phyloP scores from a whole-genome alignment of 2,113 vertebrate genomes.

The Muscicapa adusta region DNA sequence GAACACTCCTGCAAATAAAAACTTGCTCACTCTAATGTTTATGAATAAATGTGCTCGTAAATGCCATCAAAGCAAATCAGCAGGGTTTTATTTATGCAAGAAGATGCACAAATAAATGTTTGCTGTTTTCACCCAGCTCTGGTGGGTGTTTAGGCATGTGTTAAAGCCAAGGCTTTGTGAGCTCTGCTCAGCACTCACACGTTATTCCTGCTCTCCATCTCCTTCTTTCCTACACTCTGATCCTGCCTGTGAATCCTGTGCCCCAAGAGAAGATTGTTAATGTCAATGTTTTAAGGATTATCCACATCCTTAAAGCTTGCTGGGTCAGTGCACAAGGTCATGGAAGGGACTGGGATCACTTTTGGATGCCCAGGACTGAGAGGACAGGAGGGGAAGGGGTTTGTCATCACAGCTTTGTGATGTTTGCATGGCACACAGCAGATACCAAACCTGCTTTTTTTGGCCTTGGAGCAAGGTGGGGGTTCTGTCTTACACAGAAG shows the following conservation, averaged over 20 bases:
- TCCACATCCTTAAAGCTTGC: not conserved
- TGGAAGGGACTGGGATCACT: not conserved
- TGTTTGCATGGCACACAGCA: not conserved
- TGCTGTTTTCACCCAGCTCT: slow-evolving; percentile 38
- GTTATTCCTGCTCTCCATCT: not conserved
- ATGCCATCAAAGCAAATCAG: slow-evolving; percentile 64
- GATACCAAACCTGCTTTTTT: not conserved
- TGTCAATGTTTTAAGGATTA: not conserved
- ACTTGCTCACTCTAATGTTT: slow-evolving; percentile 63
- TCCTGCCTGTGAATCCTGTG: not conserved
- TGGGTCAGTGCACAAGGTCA: not conserved
- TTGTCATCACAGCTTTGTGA: not conserved
- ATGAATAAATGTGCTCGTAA: slow-evolving; percentile 56
- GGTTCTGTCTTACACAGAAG: not conserved
- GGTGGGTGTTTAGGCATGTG: not conserved
- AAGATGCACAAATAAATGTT: slow-evolving; percentile 56
- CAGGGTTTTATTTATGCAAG: slow-evolving; percentile 60
- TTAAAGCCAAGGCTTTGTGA: not conserved
- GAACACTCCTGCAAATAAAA: slow-evolving; percentile 59
- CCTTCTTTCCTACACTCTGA: not conserved
- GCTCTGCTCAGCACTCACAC: not conserved
- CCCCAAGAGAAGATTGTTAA: not conserved
- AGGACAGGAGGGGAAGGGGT: not conserved
- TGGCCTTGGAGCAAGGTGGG: not conserved
- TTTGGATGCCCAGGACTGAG: not conserved